Percentiles rank a stretch among this genome's conserved stretches.
Conservation (phyloP, 2,797 vertebrate genomes). For the Salmo trutta region DNA sequence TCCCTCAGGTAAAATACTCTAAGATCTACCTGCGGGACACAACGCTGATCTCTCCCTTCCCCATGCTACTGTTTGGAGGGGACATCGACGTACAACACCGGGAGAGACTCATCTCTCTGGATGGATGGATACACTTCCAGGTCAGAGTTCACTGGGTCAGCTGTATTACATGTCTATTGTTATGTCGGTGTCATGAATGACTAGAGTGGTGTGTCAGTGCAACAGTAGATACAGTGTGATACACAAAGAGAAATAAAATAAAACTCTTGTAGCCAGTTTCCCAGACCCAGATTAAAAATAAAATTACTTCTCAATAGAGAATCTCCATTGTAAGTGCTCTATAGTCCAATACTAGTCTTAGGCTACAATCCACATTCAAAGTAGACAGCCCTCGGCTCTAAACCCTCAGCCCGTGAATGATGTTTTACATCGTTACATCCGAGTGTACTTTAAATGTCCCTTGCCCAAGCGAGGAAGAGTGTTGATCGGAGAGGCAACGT, state of each 20-base stretch:
- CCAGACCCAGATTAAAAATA: neutral
- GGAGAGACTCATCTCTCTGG: slow-evolving; percentile 89
- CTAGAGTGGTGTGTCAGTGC: neutral
- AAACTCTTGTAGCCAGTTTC: neutral
- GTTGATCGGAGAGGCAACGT: too few relatives aligned
- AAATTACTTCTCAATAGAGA: neutral
- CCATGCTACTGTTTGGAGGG: slow-evolving; percentile 94
- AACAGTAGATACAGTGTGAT: neutral
- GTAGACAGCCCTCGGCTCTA: too few relatives aligned
- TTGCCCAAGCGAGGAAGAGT: too few relatives aligned
- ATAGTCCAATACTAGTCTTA: too few relatives aligned
- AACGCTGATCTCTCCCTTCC: slow-evolving; percentile 89
- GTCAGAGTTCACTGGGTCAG: slow-evolving; percentile 65
- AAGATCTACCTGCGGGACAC: slow-evolving; percentile 93
- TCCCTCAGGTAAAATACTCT: slow-evolving; percentile 85
- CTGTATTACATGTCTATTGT: neutral
- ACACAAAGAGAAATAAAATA: neutral
- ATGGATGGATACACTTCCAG: slow-evolving; percentile 98
- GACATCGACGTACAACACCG: slow-evolving; percentile 95
- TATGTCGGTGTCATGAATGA: neutral
- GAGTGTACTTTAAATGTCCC: too few relatives aligned
- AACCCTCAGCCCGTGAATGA: too few relatives aligned
- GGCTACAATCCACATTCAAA: too few relatives aligned
- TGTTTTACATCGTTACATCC: too few relatives aligned
- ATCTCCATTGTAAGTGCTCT: neutral